Evolutionary conservation across 2,888 invertebrate genomes (phyloP).

Genomic region (Tachina grossa): DNA sequence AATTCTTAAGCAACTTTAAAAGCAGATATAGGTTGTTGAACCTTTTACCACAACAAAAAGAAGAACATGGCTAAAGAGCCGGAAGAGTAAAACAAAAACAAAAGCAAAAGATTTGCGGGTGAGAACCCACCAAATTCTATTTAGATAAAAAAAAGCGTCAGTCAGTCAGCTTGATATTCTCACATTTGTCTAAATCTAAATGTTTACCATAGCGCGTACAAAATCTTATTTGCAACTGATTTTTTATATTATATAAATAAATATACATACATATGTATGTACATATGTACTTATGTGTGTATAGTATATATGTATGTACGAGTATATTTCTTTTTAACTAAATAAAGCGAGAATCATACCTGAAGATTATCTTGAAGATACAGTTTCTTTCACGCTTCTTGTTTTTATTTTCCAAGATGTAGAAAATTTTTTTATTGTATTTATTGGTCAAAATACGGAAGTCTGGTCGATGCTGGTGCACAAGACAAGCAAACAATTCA

Average conservation of each 20-base stretch:
- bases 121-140: slow-evolving; percentile 25
- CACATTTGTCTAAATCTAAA: slow-evolving; percentile 47
- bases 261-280: too few relatives aligned
- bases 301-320: too few relatives aligned
- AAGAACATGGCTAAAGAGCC: slow-evolving; percentile 7
- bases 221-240: slow-evolving; percentile 41
- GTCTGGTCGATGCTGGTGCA: not conserved
- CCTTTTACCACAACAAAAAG: slow-evolving; percentile 28
- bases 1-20: not conserved
- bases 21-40: slow-evolving; percentile 60
- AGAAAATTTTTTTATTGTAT: slow-evolving; percentile 6
- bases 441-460: slow-evolving; percentile 27
- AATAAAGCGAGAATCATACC: not conserved
- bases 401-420: slow-evolving; percentile 1
- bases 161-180: slow-evolving; percentile 24
- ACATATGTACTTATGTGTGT: too few relatives aligned
- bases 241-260: slow-evolving; percentile 31
- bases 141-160: not conserved
- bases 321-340: not conserved
- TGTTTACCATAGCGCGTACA: not conserved
- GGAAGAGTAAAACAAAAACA: not conserved
- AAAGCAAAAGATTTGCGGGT: slow-evolving; percentile 43
- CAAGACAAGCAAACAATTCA: not conserved
- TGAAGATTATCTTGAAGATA: slow-evolving; percentile 7
- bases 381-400: not conserved